Conservation (phyloP, 2,797 vertebrate genomes). For the Selene dorsalis region DNA sequence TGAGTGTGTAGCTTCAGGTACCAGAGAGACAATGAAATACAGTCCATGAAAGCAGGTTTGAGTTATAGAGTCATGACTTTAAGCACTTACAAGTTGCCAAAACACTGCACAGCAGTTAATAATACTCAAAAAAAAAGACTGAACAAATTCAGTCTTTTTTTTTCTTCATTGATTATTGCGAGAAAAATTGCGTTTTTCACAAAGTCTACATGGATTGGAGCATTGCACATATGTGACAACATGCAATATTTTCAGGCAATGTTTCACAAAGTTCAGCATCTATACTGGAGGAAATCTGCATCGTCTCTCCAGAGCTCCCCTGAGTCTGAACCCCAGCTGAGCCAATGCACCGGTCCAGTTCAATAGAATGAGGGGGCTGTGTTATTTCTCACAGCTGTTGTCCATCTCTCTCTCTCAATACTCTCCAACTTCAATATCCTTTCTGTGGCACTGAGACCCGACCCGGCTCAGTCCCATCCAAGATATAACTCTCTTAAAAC, state of each 20-base stretch:
- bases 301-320: not conserved
- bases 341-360: slow-evolving; percentile 8
- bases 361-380: slow-evolving; percentile 11
- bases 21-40: not conserved
- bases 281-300: not conserved
- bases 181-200: not conserved
- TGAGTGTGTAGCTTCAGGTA: not conserved
- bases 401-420: not conserved
- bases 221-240: not conserved
- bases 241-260: not conserved
- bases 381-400: slow-evolving; percentile 11
- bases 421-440: not conserved
- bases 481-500: not conserved
- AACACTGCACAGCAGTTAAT: not conserved
- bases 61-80: not conserved
- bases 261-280: not conserved
- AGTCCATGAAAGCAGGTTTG: not conserved
- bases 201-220: not conserved
- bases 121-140: not conserved
- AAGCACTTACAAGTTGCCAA: not conserved
- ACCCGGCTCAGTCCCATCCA: not conserved
- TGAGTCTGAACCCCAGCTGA: slow-evolving; percentile 4
- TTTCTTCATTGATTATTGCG: not conserved
- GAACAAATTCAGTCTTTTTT: not conserved
- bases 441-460: not conserved